These are phyloP conservation scores for Tonatia bakeri DNA, from an alignment of 2,113 vertebrate genomes.

Conservation along the genomic window DNA sequence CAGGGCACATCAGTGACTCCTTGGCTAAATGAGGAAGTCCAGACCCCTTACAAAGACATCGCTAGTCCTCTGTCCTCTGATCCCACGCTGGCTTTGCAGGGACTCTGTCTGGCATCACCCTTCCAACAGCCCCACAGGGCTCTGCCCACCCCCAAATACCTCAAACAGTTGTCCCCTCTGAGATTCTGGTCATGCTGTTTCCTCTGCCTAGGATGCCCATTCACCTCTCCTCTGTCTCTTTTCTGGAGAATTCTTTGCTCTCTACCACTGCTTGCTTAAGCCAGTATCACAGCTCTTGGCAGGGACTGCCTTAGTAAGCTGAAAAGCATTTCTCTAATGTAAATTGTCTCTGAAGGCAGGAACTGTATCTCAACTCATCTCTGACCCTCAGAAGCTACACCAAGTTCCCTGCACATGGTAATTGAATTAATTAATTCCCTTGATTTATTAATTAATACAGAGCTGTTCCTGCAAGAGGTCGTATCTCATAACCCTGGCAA, in stretches of 20 bases:
- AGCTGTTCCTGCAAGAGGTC: neutral
- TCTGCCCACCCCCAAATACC: neutral
- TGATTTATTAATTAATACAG: constrained; percentile 11
- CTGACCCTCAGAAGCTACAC: neutral
- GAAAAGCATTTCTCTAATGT: neutral
- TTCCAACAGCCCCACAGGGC: neutral
- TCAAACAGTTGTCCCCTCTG: neutral
- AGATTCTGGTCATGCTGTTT: neutral
- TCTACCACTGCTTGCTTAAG: neutral
- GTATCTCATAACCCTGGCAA: neutral
- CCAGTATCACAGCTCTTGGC: neutral
- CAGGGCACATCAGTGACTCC: neutral
- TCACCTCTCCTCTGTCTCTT: neutral
- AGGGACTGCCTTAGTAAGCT: neutral
- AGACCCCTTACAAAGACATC: neutral
- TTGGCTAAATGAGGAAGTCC: neutral
- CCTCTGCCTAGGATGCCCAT: neutral
- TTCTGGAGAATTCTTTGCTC: neutral
- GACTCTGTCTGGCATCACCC: neutral
- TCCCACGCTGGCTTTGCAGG: neutral
- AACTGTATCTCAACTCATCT: neutral
- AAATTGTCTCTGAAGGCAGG: neutral
- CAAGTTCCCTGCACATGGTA: neutral
- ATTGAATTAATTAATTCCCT: neutral
- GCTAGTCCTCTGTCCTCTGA: neutral